Percentiles rank a stretch among this genome's conserved stretches.
Evolutionary conservation across 2,888 invertebrate species (phyloP).

Genomic region (Isoperla grammatica): DNA sequence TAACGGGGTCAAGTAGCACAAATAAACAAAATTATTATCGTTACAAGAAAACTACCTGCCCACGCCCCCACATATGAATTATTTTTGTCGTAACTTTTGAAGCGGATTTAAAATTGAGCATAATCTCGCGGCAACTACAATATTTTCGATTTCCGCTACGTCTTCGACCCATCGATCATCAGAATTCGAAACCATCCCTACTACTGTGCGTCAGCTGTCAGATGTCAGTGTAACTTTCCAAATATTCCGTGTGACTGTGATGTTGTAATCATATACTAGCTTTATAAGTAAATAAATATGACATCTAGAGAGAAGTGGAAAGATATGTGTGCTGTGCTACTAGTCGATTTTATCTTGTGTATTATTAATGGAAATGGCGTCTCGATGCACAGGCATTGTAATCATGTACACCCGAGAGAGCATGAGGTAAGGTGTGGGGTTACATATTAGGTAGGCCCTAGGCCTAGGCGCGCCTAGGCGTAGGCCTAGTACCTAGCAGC

Average conservation of each 20-base stretch:
- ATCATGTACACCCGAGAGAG: conserved; percentile 59
- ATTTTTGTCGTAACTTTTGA: no score
- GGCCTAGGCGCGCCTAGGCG: no score
- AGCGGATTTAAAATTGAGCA: not conserved
- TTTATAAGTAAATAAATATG: conserved; percentile 33
- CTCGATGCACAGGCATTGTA: conserved; percentile 48
- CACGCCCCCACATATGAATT: no score
- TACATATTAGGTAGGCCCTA: not conserved
- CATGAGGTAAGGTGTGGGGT: conserved; percentile 54
- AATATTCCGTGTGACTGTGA: no score
- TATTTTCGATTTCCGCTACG: no score
- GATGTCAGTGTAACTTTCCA: not conserved
- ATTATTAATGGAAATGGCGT: conserved; percentile 40
- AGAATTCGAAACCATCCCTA: no score
- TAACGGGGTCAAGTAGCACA: no score
- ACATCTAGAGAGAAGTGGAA: conserved; percentile 43
- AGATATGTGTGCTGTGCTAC: conserved; percentile 38
- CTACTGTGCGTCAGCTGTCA: no score
- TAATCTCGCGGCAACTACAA: not conserved
- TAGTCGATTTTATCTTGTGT: conserved; percentile 34
- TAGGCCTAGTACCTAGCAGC: no score
- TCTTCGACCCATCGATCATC: no score
- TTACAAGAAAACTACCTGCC: no score
- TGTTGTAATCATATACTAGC: not conserved
- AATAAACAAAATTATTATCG: no score